Percentiles rank a stretch among this genome's conserved stretches.
Conservation (phyloP, 1,140 invertebrate species). For the Caerostris darwini region DNA sequence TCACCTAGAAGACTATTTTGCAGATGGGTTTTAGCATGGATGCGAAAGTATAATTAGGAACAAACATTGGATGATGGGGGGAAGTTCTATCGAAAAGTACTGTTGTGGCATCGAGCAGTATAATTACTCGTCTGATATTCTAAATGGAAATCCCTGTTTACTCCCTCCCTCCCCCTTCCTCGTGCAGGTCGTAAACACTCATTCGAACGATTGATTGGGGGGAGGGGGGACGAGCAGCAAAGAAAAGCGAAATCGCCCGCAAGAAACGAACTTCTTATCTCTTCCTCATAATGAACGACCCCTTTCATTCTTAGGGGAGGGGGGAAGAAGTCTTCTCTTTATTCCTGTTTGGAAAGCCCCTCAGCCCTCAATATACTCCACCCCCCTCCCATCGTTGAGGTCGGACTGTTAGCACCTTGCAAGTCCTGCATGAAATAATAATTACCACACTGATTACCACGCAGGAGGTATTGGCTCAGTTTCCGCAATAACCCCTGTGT, state of each 20-base stretch:
- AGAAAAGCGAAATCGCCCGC: constrained; percentile 31
- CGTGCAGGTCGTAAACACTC: constrained; percentile 45
- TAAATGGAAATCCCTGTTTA: constrained; percentile 19
- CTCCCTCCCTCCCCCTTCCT: background rate
- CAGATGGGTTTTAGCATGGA: background rate
- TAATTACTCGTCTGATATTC: constrained; percentile 54
- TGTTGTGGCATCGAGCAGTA: background rate
- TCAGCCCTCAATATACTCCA: background rate
- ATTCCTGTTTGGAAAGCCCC: background rate
- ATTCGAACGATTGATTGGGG: constrained; percentile 24
- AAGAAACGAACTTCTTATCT: constrained; percentile 28
- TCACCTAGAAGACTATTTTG: too few relatives aligned
- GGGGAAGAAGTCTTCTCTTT: background rate
- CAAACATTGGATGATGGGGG: background rate
- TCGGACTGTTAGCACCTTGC: constrained; percentile 13
- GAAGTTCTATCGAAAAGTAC: constrained; percentile 28
- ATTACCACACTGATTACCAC: constrained; percentile 16
- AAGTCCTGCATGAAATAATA: constrained; percentile 11
- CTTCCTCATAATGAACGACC: constrained; percentile 39
- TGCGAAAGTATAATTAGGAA: constrained; percentile 37
- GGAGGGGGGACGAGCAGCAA: background rate
- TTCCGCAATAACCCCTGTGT: constrained; percentile 1
- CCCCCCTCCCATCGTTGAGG: background rate
- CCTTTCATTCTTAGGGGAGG: background rate
- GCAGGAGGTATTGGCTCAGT: background rate